Evolutionary conservation across 1,140 invertebrate species (phyloP), one percentile per base, ranked within the genome.

Genomic region (Mylabris phalerata): DNA sequence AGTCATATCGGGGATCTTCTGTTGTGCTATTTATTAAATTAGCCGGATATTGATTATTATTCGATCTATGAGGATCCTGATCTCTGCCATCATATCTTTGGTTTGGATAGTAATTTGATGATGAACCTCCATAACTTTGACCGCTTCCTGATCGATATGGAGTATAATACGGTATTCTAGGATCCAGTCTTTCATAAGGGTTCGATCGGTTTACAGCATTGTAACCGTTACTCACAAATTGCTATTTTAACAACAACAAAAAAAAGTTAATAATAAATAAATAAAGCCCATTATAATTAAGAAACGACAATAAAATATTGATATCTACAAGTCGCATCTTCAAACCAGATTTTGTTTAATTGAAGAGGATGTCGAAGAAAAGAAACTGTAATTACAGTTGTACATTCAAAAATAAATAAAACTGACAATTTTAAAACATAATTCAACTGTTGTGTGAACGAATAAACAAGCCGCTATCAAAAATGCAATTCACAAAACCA

Each of bases 171-270:
- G 32, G 32, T 32, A 32, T 32, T 32, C 32, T 32, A 32, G 48
- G 45, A 39, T 57, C 45, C 7, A 45, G 55, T 39, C 67, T 62
- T 4, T 61, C 60, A 41, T 63, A 68, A 24, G 62, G 55, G 13
- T 59, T 63, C 13, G 63, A 66, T 40, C 67, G 55, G 42, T 67
- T 67, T n/a, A 50, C 50, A 11, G 61, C 51, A 4, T 50, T 54
- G 57, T 61, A 47, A 48, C 32, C 32, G 7, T 58, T 66, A 44
- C 59, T 65, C 26, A 63, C 25, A 55, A 64, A 69, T 69, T 69
- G 67, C 67, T 69, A 50, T 58, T 42, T 42, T 42, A 4, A 9
- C 9, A 42, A 42, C 11, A 42, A 42, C 32, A 32, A 32, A 32
- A 32, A 32, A 32, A 32, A 32, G 7, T 7, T 5, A 7, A 5